Percentiles rank a stretch among this genome's conserved stretches.
Evolutionary conservation across 1,140 invertebrate genomes (phyloP).

Genomic region (Meloidogyne floridensis): DNA sequence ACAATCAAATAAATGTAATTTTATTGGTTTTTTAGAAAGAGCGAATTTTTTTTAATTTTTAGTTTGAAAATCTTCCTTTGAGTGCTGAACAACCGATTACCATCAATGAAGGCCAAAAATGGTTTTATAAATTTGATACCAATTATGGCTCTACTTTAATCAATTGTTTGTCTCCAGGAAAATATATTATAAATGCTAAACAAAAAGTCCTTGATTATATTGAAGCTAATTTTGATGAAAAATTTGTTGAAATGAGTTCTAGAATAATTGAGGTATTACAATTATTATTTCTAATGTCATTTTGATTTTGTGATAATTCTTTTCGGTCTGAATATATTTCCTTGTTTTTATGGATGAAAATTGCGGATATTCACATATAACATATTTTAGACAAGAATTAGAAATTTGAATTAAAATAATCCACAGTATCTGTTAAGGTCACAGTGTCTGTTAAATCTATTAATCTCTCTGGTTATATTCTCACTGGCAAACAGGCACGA

Average conservation of each 20-base stretch:
- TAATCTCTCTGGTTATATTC: background rate
- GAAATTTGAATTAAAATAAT: too few relatives aligned
- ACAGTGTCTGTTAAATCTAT: background rate
- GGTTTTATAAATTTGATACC: conserved; percentile 78
- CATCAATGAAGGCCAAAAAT: conserved; percentile 58
- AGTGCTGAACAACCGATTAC: conserved; percentile 44
- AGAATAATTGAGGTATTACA: background rate
- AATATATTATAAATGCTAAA: conserved; percentile 23
- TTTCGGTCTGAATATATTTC: too few relatives aligned
- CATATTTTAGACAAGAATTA: too few relatives aligned
- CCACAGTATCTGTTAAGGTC: background rate
- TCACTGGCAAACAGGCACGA: background rate
- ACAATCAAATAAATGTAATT: conserved; percentile 16
- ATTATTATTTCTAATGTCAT: background rate
- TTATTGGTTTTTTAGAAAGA: background rate
- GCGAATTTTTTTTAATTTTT: conserved; percentile 12
- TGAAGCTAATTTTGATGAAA: conserved; percentile 16
- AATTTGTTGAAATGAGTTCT: conserved; percentile 6
- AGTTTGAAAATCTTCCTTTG: conserved; percentile 43
- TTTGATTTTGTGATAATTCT: too few relatives aligned
- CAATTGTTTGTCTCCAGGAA: conserved; percentile 34
- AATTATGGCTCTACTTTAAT: conserved; percentile 71
- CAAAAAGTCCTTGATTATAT: background rate
- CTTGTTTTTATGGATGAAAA: background rate
- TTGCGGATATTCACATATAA: background rate